A percentile compares a stretch with the other conserved stretches of the same genome.
Conservation (phyloP, 2,797 vertebrate species). For the Rhinatrema bivittatum region DNA sequence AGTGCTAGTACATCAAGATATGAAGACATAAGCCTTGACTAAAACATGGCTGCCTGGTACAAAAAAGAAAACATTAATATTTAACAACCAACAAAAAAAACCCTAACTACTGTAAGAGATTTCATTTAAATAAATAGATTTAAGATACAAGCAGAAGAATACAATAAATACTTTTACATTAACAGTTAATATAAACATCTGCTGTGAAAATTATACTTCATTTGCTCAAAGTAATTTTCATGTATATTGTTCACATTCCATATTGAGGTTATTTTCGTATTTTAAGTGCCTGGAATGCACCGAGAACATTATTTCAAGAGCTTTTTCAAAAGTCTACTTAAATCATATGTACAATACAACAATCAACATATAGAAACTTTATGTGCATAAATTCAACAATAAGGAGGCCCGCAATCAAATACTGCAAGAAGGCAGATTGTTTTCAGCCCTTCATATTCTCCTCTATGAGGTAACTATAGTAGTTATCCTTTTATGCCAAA, state of each 20-base stretch:
- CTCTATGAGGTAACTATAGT: no score
- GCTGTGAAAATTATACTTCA: slow-evolving; percentile 10
- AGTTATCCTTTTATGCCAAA: no score
- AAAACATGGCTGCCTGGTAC: slow-evolving; percentile 14
- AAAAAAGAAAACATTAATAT: slow-evolving; percentile 16
- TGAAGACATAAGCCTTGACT: slow-evolving; percentile 23
- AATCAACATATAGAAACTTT: no score
- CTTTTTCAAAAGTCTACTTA: no score
- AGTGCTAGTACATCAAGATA: slow-evolving; percentile 12
- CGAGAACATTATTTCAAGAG: no score
- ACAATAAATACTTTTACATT: slow-evolving; percentile 14
- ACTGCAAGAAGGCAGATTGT: no score
- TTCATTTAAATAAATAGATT: slow-evolving; percentile 5
- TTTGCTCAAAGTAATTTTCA: background rate
- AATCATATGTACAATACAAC: slow-evolving; percentile 2
- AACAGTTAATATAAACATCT: slow-evolving; percentile 19
- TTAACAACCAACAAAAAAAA: slow-evolving; percentile 24
- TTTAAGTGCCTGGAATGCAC: no score
- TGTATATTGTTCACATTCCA: slow-evolving; percentile 1
- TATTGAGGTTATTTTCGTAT: no score
- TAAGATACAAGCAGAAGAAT: background rate
- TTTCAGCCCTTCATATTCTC: no score
- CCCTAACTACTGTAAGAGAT: background rate
- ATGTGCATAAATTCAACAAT: no score
- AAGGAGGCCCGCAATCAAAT: no score